A percentile compares a stretch with the other conserved stretches of the same genome.
These are phyloP conservation scores for Drosophila pruinosa DNA, from an alignment of 1,140 invertebrate species.

Conservation along the genomic window DNA sequence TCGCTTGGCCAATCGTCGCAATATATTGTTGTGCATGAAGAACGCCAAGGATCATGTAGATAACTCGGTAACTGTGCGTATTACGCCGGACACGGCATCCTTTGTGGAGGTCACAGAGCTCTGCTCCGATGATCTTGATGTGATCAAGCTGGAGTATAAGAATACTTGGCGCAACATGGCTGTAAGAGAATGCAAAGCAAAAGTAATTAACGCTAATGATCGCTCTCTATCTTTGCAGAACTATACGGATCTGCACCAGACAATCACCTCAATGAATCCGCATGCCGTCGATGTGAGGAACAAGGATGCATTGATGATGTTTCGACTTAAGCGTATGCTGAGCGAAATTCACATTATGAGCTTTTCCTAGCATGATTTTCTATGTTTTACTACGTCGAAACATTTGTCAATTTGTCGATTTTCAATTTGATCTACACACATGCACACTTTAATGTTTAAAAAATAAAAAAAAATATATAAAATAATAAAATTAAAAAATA, in stretches of 20 bases:
- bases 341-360: constrained; percentile 56
- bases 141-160: constrained; percentile 53
- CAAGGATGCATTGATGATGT: constrained; percentile 56
- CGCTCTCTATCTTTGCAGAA: constrained; percentile 28
- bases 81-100: constrained; percentile 57
- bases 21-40: constrained; percentile 63
- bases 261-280: constrained; percentile 57
- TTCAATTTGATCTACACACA: background rate
- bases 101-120: constrained; percentile 69
- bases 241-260: constrained; percentile 68
- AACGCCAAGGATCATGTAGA: constrained; percentile 48
- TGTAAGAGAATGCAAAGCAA: constrained; percentile 37
- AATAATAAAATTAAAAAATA: constrained; percentile 5
- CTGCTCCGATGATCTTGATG: constrained; percentile 64
- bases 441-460: background rate
- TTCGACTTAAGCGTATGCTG: constrained; percentile 53
- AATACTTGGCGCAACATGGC: constrained; percentile 67
- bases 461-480: constrained; percentile 14
- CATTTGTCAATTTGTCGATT: constrained; percentile 16
- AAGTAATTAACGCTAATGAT: background rate
- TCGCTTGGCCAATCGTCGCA: constrained; percentile 59
- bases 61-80: constrained; percentile 32
- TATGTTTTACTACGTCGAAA: background rate
- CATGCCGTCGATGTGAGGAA: constrained; percentile 55
- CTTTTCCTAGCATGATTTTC: constrained; percentile 51